Base-by-base conservation (phyloP, 2,113 vertebrate genomes). In the Rhea pennata region DNA sequence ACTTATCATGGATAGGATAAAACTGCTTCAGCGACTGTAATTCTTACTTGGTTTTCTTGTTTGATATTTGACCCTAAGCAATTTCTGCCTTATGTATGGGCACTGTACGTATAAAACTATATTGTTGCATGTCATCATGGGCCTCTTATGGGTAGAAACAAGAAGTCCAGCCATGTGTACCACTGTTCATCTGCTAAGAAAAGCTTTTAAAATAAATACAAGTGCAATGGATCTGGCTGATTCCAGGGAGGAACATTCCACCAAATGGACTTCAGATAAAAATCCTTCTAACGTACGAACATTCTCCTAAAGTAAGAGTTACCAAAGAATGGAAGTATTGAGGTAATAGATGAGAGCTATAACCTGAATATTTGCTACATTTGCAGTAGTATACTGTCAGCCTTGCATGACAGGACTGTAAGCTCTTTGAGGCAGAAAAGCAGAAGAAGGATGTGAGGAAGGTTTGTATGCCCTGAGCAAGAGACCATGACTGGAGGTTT, bases 391-490 rank as follows among this genome's bases (percentile, higher is more conserved):
- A 65, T 64, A 1, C 29, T 2, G 4, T 64, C 48, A 58, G 29
- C 42, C 17, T 17, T 33, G 42, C 40, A 1, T 7, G 40, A 23
- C 0, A 1, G 26, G 48, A 21, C 66, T 22, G 42, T 13, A 4
- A 36, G 36, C 54, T 21, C 36, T 12, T 23, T 19, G 74, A 36
- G 51, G 31, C 85, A 50, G 75, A 27, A 62, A 2, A 53, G 72
- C 59, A 56, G 69, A 53, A 81, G 62, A 84, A 81, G 33, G n/a
- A 44, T 48, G 11, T 3, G 59, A 76, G 88, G 50, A 54, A n/a
- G 40, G 19, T 8, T 24, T 36, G 5, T 20, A 0, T 1, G 5
- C 7, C 8, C 48, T 29, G 46, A 39, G 24, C 53, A 19, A 66
- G 54, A 15, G 59, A 6, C 40, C 3, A 0, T 2, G 3, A 16